Conservation (phyloP, 2,888 invertebrate genomes). For the Shargacucullia verbasci region DNA sequence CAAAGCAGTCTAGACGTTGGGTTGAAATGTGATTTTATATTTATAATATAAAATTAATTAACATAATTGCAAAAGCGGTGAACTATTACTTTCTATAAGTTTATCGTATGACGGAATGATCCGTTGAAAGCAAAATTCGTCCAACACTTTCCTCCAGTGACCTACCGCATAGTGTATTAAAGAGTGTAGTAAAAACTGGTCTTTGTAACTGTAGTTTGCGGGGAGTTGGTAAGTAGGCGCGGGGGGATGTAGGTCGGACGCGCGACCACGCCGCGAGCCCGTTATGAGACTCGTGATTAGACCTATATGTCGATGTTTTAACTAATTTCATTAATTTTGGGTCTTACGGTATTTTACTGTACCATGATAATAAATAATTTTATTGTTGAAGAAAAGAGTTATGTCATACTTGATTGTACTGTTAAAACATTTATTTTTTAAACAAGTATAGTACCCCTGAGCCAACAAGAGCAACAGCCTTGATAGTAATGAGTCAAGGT, state of each 20-base stretch:
- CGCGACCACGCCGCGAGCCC: constrained; percentile 54
- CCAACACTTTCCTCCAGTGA: constrained; percentile 85
- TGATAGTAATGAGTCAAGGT: constrained; percentile 76
- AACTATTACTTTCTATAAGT: constrained; percentile 84
- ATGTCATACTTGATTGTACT: constrained; percentile 54
- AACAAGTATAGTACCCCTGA: constrained; percentile 42
- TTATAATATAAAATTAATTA: constrained; percentile 40
- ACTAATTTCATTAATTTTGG: constrained; percentile 7
- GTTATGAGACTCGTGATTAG: constrained; percentile 36
- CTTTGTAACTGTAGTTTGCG: constrained; percentile 80
- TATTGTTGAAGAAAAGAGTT: constrained; percentile 36
- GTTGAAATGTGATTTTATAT: constrained; percentile 34
- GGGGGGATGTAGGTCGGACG: constrained; percentile 77
- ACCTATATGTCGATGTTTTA: constrained; percentile 27
- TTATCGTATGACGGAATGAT: constrained; percentile 72
- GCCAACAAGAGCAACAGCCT: constrained; percentile 59
- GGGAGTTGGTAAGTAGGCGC: constrained; percentile 52
- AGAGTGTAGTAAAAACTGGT: constrained; percentile 81
- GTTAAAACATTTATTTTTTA: constrained; percentile 58
- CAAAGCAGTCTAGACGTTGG: constrained; percentile 46
- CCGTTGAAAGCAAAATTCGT: constrained; percentile 86
- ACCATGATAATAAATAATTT: constrained; percentile 1
- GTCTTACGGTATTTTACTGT: neutral
- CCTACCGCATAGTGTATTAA: constrained; percentile 74
- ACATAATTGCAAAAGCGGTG: constrained; percentile 65